These are phyloP conservation scores for Todus mexicanus DNA, from an alignment of 2,797 vertebrate species.

Conservation along the genomic window DNA sequence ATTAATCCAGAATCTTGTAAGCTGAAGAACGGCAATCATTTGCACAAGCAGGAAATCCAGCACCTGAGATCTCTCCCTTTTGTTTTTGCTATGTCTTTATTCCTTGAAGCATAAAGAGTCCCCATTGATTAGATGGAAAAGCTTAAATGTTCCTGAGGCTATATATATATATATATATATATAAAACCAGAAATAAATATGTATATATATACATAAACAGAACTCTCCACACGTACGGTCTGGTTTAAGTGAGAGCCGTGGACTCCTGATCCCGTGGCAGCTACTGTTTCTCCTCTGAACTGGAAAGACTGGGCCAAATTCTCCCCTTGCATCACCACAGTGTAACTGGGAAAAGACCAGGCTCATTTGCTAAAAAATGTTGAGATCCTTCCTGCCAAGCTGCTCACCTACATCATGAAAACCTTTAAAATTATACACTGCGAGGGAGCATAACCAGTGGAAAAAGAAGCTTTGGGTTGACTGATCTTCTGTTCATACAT, in stretches of 20 bases:
- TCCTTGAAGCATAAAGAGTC: neutral
- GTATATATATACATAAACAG: neutral
- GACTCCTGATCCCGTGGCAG: neutral
- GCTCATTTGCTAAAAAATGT: neutral
- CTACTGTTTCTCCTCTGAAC: neutral
- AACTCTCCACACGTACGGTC: neutral
- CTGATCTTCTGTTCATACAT: neutral
- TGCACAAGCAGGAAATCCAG: neutral
- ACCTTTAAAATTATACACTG: neutral
- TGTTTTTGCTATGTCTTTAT: neutral
- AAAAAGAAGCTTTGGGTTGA: neutral
- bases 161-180: neutral
- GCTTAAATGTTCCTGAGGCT: neutral
- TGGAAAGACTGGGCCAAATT: neutral
- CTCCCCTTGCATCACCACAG: neutral
- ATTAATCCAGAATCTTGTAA: neutral
- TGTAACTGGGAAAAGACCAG: neutral
- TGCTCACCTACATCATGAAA: no score
- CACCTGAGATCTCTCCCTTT: neutral
- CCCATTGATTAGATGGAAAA: neutral
- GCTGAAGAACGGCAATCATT: neutral
- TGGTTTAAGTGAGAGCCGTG: neutral
- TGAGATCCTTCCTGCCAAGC: no score
- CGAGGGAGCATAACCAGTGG: neutral
- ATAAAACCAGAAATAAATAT: neutral